phyloP scores from a whole-genome alignment of 2,113 vertebrate genomes.

The Hydropotes inermis region DNA sequence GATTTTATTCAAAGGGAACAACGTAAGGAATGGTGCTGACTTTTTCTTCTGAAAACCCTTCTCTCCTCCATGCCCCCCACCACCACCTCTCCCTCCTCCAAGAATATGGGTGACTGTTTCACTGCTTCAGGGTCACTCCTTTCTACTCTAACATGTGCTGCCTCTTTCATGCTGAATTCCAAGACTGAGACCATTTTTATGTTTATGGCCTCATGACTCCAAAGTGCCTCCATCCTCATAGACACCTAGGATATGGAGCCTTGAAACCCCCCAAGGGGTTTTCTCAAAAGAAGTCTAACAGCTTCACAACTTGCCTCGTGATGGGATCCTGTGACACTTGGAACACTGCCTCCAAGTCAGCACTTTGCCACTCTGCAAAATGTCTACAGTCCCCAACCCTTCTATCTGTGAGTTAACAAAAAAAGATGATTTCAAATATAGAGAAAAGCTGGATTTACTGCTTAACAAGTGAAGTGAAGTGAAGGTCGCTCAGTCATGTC shows the following conservation, averaged over 20 bases:
- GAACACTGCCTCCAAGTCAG: background rate
- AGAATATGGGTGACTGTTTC: background rate
- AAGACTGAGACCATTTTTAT: background rate
- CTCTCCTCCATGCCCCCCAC: background rate
- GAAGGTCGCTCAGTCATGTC: background rate
- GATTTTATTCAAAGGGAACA: background rate
- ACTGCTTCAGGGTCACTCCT: background rate
- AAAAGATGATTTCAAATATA: background rate
- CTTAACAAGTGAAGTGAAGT: background rate
- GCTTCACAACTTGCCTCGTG: fast-evolving
- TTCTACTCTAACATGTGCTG: background rate
- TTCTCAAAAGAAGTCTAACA: background rate
- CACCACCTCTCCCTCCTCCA: no score
- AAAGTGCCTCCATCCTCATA: background rate
- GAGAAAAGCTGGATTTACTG: background rate
- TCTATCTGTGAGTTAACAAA: background rate
- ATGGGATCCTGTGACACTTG: background rate
- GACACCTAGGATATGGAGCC: background rate
- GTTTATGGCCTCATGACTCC: background rate
- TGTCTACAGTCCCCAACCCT: no score
- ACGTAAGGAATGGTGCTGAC: no score
- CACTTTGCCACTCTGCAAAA: background rate
- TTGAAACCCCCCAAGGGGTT: background rate
- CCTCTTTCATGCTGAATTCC: background rate
- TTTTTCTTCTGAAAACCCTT: background rate